Evolutionary conservation across 2,797 vertebrate genomes (phyloP).

Genomic region (Lacerta agilis): DNA sequence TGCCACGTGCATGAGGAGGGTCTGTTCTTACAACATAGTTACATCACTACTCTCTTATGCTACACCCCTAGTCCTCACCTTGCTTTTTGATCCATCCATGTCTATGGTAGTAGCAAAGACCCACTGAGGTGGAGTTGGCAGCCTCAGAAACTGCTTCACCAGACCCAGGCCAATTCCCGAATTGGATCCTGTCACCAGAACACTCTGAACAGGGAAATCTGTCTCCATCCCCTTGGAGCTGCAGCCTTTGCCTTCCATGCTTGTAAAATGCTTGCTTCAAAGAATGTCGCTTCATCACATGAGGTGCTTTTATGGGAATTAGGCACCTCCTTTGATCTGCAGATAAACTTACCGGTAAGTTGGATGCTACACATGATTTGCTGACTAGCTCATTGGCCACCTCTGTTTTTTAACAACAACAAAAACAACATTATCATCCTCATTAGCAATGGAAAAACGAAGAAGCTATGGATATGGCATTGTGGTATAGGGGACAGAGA

Average conservation of each 20-base stretch:
- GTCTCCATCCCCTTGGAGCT: not conserved
- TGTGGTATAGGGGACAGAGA: no score
- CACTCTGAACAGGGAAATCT: not conserved
- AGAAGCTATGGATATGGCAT: no score
- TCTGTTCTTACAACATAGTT: not conserved
- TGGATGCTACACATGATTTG: no score
- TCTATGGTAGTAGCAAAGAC: constrained; percentile 73
- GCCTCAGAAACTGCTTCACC: constrained; percentile 63
- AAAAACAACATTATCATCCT: no score
- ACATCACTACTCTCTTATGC: no score
- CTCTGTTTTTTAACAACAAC: not conserved
- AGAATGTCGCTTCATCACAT: not conserved
- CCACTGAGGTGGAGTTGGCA: constrained; percentile 12
- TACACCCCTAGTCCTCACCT: not conserved
- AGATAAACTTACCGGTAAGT: not conserved
- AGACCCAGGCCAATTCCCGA: constrained; percentile 73
- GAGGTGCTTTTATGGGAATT: not conserved
- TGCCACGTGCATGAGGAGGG: no score
- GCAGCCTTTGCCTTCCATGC: not conserved
- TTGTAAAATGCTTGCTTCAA: not conserved
- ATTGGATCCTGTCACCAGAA: constrained; percentile 74
- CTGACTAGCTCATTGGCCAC: not conserved
- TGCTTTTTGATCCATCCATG: constrained; percentile 49
- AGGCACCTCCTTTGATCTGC: not conserved
- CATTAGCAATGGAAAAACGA: not conserved